Conservation (phyloP, 1,140 invertebrate genomes). For the Mesaphorura yosii region DNA sequence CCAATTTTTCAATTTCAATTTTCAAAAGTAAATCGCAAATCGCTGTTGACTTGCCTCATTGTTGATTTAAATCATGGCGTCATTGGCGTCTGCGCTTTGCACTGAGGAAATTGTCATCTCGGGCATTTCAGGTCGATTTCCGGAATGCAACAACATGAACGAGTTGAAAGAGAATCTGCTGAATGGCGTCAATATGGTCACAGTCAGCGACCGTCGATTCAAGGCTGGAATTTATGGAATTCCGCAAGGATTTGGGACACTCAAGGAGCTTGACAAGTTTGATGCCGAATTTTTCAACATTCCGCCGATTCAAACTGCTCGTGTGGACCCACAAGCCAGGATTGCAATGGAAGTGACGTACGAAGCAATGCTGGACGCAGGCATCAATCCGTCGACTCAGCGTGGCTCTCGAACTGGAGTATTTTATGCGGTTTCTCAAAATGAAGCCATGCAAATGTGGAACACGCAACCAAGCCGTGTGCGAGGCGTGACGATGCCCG, state of each 20-base stretch:
- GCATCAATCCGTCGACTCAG: too few species aligned
- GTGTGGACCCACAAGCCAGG: slow-evolving; percentile 51
- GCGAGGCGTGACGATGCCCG: too few species aligned
- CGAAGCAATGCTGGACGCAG: slow-evolving; percentile 49
- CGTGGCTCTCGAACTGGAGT: too few species aligned
- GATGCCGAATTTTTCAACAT: slow-evolving; percentile 44
- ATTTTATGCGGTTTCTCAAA: too few species aligned
- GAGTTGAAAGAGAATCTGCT: slow-evolving; percentile 45
- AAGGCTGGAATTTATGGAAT: slow-evolving; percentile 41
- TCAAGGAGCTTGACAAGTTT: slow-evolving; percentile 32
- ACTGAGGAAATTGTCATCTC: too few species aligned
- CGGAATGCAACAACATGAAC: slow-evolving; percentile 43
- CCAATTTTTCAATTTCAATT: too few species aligned
- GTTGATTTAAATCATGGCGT: too few species aligned
- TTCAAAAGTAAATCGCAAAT: too few species aligned
- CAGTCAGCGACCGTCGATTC: slow-evolving; percentile 64
- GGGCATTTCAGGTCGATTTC: slow-evolving; percentile 46
- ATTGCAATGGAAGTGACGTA: slow-evolving; percentile 47
- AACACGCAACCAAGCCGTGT: too few species aligned
- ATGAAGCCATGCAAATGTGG: too few species aligned
- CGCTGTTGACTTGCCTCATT: too few species aligned
- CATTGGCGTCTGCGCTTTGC: too few species aligned
- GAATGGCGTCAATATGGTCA: slow-evolving; percentile 60
- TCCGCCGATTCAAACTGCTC: slow-evolving; percentile 43
- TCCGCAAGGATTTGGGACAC: background rate